Conservation (phyloP, 2,113 vertebrate genomes). For the Dicerorhinus sumatrensis region DNA sequence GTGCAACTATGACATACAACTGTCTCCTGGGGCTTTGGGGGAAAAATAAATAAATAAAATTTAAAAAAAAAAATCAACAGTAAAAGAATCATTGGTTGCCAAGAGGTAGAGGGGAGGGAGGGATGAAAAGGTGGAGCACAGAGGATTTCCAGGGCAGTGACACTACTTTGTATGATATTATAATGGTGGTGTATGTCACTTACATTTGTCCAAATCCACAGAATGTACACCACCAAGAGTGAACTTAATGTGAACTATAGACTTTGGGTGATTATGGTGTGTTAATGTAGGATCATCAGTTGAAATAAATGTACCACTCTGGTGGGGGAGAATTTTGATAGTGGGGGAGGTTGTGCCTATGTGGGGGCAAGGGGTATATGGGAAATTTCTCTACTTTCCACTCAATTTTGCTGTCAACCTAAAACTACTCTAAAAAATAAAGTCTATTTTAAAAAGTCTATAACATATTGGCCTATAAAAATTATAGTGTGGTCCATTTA, state of each 20-base stretch:
- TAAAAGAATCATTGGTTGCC: neutral
- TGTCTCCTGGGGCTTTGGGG: too few species aligned
- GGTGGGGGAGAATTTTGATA: fast-evolving
- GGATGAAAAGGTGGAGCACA: neutral
- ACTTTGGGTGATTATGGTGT: neutral
- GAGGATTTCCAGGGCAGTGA: neutral
- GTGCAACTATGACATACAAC: too few species aligned
- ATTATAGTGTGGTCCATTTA: neutral
- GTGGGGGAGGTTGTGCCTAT: neutral
- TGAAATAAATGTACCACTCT: neutral
- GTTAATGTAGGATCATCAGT: fast-evolving
- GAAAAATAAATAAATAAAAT: too few species aligned
- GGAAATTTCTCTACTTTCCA: neutral
- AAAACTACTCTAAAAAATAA: neutral
- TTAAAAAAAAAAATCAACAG: neutral
- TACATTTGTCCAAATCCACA: neutral
- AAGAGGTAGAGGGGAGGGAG: too few species aligned
- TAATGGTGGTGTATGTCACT: too few species aligned
- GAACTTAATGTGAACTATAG: neutral
- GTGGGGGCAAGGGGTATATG: too few species aligned
- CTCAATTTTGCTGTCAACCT: neutral
- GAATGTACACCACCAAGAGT: neutral
- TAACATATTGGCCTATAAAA: neutral
- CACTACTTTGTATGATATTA: fast-evolving
- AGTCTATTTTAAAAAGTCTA: neutral